Evolutionary conservation across 2,888 invertebrate genomes (phyloP).

Genomic region (Andrena dorsata): DNA sequence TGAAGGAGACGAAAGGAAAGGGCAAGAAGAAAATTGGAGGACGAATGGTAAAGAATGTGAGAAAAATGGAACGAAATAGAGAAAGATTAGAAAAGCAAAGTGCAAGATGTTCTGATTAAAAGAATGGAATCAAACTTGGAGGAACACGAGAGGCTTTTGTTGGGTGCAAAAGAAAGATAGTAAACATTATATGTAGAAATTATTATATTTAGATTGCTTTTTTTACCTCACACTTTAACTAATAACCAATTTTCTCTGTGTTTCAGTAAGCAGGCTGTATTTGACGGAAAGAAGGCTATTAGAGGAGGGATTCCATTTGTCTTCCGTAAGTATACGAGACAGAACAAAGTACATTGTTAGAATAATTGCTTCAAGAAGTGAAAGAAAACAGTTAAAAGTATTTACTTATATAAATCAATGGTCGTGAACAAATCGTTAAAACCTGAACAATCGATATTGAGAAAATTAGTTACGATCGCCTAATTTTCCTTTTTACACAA

Average conservation of each 20-base stretch:
- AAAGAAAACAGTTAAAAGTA: neutral
- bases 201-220: neutral
- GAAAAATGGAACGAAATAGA: conserved; percentile 11
- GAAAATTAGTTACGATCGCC: too few relatives aligned
- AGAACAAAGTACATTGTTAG: neutral
- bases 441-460: too few relatives aligned
- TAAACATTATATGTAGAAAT: neutral
- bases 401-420: neutral
- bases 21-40: conserved; percentile 4
- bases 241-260: conserved; percentile 75
- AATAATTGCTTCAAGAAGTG: conserved; percentile 10
- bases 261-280: conserved; percentile 96
- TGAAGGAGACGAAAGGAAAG: conserved; percentile 32
- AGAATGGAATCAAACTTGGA: neutral
- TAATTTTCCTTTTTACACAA: too few relatives aligned
- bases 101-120: neutral
- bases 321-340: conserved; percentile 93
- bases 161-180: neutral
- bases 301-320: conserved; percentile 98
- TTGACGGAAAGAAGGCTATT: conserved; percentile 98
- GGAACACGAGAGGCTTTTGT: neutral
- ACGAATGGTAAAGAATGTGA: conserved; percentile 1
- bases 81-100: conserved; percentile 9
- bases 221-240: conserved; percentile 34
- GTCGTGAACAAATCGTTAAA: neutral